Conservation (phyloP, 2,113 vertebrate species). For the Sebastes fasciatus region DNA sequence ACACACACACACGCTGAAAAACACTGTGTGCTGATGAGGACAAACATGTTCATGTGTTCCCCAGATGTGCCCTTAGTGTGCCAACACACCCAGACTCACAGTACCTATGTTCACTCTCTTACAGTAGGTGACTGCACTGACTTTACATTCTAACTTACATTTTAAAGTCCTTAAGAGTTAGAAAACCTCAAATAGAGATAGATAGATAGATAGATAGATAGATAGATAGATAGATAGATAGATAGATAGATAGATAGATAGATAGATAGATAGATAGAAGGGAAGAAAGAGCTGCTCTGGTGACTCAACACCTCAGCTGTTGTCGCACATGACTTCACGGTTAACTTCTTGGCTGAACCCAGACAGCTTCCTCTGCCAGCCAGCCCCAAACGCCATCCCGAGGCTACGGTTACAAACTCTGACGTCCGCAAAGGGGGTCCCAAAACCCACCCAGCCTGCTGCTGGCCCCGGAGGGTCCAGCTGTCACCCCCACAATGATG, state of each 20-base stretch:
- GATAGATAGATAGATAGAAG: slow-evolving; percentile 7
- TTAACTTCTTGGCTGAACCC: slow-evolving; percentile 77
- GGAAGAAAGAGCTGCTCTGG: slow-evolving; percentile 43
- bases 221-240: slow-evolving; percentile 27
- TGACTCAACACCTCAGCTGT: slow-evolving; percentile 79
- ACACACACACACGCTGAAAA: slow-evolving; percentile 58
- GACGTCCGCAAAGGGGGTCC: slow-evolving; percentile 86
- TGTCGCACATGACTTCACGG: slow-evolving; percentile 75
- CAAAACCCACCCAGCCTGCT: slow-evolving; percentile 56
- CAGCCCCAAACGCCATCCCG: slow-evolving; percentile 62
- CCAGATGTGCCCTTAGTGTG: slow-evolving; percentile 73
- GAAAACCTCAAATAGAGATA: neutral
- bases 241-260: neutral
- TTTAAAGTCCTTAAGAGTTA: neutral
- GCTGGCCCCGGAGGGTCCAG: slow-evolving; percentile 59
- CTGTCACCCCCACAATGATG: slow-evolving; percentile 64
- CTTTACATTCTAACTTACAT: neutral
- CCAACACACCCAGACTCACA: slow-evolving; percentile 54
- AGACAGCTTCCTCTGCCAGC: slow-evolving; percentile 64
- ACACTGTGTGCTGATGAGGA: slow-evolving; percentile 71
- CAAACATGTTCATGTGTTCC: slow-evolving; percentile 76
- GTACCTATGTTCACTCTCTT: slow-evolving; percentile 53
- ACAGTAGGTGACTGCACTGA: slow-evolving; percentile 30
- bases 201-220: slow-evolving; percentile 25
- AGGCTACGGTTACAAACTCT: slow-evolving; percentile 75